Base-by-base conservation (phyloP, 2,888 invertebrate genomes). In the Eulithis testata region DNA sequence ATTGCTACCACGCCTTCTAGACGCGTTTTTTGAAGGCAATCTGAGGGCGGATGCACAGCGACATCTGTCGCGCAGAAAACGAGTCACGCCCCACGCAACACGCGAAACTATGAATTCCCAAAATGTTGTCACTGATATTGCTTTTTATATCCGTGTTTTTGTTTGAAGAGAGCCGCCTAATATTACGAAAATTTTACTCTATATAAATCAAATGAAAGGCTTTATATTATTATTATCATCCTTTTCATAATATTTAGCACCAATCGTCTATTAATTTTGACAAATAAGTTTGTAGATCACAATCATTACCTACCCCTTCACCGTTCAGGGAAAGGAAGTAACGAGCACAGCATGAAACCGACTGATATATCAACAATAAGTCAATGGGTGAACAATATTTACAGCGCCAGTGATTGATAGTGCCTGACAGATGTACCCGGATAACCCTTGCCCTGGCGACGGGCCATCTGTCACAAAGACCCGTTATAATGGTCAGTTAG, bases 1-100 rank as follows among this genome's bases (percentile, higher is more conserved):
- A 93, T 93, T 88, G 82, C 87, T 76, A 86, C 92, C 93, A 91
- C 93, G 93, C 93, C 93, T 91, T 80, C 87, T 81, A 70, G 80
- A 76, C 83, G 80, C 59, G 79, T 90, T 91, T 91, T 90, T 85
- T 78, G 78, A 72, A 74, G 74, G 78, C 76, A 72, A 76, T 72
- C 73, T 70, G 78, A 82, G 87, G 89, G 88, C 87, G 89, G 91
- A 89, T 85, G 86, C 84, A 63, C n/a, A 76, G 75, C 77, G 85
- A 88, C 92, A 92, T 91, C 91, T 92, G 92, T 87, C 89, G 89
- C 76, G 79, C 83, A 80, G 81, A 82, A 83, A 81, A 81, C 73
- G 76, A 66, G 86, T 87, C 87, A 90, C 91, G 91, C 91, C 91
- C 88, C 76, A 70, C 75, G 55, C 61, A 36, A 66, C 45, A 50